Evolutionary conservation across 2,888 invertebrate species (phyloP).

Genomic region (Patella caerulea): DNA sequence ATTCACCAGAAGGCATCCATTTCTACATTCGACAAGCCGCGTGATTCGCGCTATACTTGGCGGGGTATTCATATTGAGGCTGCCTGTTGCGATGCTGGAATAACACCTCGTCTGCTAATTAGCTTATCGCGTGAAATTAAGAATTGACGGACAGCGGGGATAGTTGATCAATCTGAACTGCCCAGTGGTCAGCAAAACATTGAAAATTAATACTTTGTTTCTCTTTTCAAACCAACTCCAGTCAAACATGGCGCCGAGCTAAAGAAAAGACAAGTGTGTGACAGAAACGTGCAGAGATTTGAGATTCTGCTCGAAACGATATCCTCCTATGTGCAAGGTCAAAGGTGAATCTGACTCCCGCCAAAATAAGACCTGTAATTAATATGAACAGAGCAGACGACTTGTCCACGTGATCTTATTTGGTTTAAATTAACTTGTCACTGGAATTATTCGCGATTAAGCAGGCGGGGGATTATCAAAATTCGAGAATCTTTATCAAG

Average conservation of each 20-base stretch:
- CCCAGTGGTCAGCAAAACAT: not conserved
- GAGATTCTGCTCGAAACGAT: not conserved
- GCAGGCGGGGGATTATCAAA: constrained; percentile 7
- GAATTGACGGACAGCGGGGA: constrained; percentile 1
- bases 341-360: not conserved
- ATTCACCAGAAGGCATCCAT: not conserved
- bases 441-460: not conserved
- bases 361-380: not conserved
- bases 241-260: too few relatives aligned
- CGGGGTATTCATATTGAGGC: constrained; percentile 6
- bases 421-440: constrained; percentile 4
- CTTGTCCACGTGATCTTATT: not conserved
- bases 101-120: constrained; percentile 1
- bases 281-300: too few relatives aligned
- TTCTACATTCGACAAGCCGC: not conserved
- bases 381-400: constrained; percentile 8
- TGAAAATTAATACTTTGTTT: constrained; percentile 10
- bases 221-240: not conserved
- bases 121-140: not conserved
- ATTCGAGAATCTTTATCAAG: not conserved
- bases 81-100: not conserved
- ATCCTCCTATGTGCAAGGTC: not conserved
- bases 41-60: not conserved
- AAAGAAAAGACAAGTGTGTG: too few relatives aligned
- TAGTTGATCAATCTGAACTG: not conserved